phyloP scores from a whole-genome alignment of 2,113 vertebrate species.

The Chaetorhynchus papuensis region DNA sequence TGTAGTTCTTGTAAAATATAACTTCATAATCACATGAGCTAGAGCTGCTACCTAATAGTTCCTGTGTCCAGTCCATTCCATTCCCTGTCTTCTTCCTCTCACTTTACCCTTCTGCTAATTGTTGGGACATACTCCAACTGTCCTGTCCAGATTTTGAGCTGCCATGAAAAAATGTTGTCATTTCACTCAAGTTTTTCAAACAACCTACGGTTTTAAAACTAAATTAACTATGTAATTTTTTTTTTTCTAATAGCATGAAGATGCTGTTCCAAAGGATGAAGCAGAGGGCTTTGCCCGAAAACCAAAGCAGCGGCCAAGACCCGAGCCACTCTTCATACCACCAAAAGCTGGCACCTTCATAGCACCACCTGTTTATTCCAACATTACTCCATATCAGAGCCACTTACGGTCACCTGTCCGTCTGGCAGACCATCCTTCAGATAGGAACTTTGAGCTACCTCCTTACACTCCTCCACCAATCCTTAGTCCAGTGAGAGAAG shows the following conservation, averaged over 20 bases:
- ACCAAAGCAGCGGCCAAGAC: conserved; percentile 88
- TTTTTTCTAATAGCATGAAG: conserved; percentile 58
- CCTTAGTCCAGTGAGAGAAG: conserved; percentile 95
- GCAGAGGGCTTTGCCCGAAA: conserved; percentile 80
- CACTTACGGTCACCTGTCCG: conserved; percentile 94
- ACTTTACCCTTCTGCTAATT: background rate
- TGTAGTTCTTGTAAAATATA: background rate
- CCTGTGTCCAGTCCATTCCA: background rate
- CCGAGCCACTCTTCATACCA: conserved; percentile 96
- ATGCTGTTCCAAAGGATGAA: conserved; percentile 76
- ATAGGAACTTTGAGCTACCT: conserved; percentile 84
- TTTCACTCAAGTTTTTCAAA: background rate
- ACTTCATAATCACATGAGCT: background rate
- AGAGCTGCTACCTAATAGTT: background rate
- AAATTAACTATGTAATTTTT: background rate
- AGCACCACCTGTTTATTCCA: conserved; percentile 89
- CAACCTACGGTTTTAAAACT: background rate
- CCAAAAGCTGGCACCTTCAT: conserved; percentile 91
- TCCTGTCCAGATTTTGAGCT: background rate
- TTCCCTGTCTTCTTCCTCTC: background rate
- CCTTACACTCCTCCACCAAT: conserved; percentile 97
- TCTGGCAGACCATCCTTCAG: conserved; percentile 82
- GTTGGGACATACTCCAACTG: background rate
- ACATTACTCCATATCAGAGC: conserved; percentile 94
- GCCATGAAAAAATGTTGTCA: background rate